These are phyloP conservation scores for Vicugna pacos DNA, from an alignment of 2,113 vertebrate species.

Conservation along the genomic window DNA sequence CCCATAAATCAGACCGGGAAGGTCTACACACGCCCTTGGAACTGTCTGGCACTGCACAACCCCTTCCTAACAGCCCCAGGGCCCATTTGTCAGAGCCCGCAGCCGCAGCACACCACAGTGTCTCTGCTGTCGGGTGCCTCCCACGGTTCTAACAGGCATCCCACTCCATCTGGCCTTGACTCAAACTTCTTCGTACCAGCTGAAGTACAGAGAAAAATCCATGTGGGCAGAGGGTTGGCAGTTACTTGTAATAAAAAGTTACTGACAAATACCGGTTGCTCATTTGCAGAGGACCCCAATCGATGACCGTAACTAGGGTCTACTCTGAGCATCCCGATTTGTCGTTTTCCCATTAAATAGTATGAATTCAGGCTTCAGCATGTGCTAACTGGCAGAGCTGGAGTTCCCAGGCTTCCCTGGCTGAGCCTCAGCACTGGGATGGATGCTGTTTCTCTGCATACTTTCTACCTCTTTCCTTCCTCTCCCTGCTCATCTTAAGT, in stretches of 20 bases:
- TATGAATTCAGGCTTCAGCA: background rate
- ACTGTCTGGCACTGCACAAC: constrained; percentile 25
- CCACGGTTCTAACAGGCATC: background rate
- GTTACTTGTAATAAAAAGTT: background rate
- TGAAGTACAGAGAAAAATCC: background rate
- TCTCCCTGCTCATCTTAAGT: background rate
- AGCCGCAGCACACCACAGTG: background rate
- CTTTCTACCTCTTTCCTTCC: background rate
- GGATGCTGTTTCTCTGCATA: background rate
- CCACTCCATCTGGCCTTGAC: background rate
- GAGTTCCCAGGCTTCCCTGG: background rate
- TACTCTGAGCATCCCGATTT: background rate
- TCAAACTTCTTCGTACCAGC: background rate
- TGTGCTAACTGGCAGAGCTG: background rate
- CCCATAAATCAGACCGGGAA: constrained; percentile 20
- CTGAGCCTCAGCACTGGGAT: background rate
- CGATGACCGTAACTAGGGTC: background rate
- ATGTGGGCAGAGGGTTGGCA: background rate
- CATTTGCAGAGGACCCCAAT: background rate
- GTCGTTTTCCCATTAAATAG: background rate
- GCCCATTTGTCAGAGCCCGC: background rate
- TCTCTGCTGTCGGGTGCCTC: background rate
- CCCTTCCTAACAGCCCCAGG: background rate
- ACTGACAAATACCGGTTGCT: constrained; percentile 49
- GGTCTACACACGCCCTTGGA: background rate